Evolutionary conservation across 92 coral and sea anemone species (phyloP).

Genomic region (Siderastrea siderea): DNA sequence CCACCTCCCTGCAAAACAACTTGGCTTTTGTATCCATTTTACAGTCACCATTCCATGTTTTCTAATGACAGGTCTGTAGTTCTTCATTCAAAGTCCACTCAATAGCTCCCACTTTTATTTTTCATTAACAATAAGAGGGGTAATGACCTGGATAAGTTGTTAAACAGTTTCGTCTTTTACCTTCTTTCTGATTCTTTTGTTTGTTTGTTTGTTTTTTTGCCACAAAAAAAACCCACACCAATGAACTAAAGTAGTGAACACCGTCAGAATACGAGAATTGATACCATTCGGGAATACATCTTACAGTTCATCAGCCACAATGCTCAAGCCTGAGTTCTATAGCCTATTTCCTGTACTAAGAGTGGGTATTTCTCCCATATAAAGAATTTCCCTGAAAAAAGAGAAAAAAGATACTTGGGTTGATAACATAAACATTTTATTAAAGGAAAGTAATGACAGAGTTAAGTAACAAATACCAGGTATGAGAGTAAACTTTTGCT

Average conservation of each 20-base stretch:
- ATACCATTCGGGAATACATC: background rate
- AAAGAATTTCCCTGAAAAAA: constrained; percentile 3
- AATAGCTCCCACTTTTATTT: background rate
- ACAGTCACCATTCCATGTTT: background rate
- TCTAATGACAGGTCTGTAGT: background rate
- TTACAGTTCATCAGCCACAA: constrained; percentile 8
- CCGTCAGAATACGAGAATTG: background rate
- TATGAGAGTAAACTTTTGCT: too few relatives aligned
- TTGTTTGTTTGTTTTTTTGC: background rate
- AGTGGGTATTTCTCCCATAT: constrained; percentile 4
- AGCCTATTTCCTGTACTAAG: background rate
- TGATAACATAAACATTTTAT: too few relatives aligned
- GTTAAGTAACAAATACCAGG: too few relatives aligned
- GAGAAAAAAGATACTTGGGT: too few relatives aligned
- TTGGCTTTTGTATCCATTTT: background rate
- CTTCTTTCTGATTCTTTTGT: background rate
- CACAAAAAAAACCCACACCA: background rate
- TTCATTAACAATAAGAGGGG: constrained; percentile 1
- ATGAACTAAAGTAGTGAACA: background rate
- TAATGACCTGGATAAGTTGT: background rate
- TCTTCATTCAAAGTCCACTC: constrained; percentile 4
- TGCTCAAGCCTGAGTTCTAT: constrained; percentile 9
- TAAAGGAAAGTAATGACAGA: too few relatives aligned
- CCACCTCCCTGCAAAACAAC: background rate
- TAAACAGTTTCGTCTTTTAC: too few relatives aligned